Evolutionary conservation across 2,797 vertebrate species (phyloP).

Genomic region (Nasua narica): DNA sequence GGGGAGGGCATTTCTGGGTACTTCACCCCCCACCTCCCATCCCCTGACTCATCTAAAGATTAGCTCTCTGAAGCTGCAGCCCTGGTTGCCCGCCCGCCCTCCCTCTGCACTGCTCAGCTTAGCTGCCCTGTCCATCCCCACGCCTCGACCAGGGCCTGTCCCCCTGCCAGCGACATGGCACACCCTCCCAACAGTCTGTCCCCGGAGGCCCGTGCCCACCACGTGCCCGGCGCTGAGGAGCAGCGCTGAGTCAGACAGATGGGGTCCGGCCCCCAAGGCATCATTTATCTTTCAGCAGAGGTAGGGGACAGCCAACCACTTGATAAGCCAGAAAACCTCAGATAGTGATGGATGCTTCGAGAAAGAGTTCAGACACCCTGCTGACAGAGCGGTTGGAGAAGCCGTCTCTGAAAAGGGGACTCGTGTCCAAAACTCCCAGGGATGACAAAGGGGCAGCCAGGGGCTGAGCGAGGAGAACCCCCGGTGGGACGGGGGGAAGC

Average conservation of each 20-base stretch:
- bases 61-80: neutral
- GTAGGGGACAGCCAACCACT: neutral
- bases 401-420: neutral
- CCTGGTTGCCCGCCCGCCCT: neutral
- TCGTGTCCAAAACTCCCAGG: neutral
- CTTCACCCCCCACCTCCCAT: neutral
- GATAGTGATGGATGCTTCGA: neutral
- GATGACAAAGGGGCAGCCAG: neutral
- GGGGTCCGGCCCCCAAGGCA: neutral
- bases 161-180: neutral
- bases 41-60: neutral
- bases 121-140: neutral
- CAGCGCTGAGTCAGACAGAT: neutral
- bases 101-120: neutral
- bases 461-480: neutral
- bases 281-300: neutral
- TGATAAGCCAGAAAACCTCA: neutral
- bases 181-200: neutral
- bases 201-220: neutral
- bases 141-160: neutral
- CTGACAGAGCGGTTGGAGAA: neutral
- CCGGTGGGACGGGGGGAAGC: neutral
- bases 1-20: neutral
- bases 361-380: neutral
- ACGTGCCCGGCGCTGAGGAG: neutral